These are phyloP conservation scores for Temnothorax nylanderi DNA, from an alignment of 1,140 invertebrate species.

Conservation along the genomic window DNA sequence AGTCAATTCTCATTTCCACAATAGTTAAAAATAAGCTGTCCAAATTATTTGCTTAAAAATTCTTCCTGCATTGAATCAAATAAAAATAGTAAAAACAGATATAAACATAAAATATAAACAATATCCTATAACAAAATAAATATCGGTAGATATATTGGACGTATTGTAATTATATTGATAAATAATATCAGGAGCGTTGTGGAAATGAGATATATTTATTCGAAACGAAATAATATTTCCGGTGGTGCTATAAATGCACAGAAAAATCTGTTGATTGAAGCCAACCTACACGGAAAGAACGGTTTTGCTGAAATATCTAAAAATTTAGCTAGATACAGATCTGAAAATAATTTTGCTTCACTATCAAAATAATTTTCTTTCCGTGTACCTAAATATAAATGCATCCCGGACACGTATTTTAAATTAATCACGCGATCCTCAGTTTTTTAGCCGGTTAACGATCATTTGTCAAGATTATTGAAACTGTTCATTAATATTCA, in stretches of 20 bases:
- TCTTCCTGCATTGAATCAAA: background rate
- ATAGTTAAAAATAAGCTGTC: background rate
- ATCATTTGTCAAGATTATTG: background rate
- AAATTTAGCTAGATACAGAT: too few species aligned
- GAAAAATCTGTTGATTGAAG: background rate
- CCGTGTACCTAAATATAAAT: background rate
- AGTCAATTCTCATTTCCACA: background rate
- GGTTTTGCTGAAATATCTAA: too few species aligned
- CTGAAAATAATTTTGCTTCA: too few species aligned
- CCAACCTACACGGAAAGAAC: background rate
- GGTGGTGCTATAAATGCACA: background rate
- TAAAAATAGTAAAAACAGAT: background rate
- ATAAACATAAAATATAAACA: background rate
- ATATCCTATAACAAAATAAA: background rate
- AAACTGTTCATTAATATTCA: background rate
- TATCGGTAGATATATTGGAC: background rate
- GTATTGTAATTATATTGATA: slow-evolving; percentile 18
- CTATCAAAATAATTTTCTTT: too few species aligned
- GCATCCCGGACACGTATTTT: background rate
- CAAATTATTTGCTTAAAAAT: background rate
- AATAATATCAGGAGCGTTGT: slow-evolving; percentile 5
- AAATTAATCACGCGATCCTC: background rate
- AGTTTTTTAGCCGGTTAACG: background rate
- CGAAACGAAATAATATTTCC: background rate
- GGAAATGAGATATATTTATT: slow-evolving; percentile 17